Percentiles rank a stretch among this genome's conserved stretches.
These are phyloP conservation scores for Conger conger DNA, from an alignment of 2,113 vertebrate species.

Conservation along the genomic window DNA sequence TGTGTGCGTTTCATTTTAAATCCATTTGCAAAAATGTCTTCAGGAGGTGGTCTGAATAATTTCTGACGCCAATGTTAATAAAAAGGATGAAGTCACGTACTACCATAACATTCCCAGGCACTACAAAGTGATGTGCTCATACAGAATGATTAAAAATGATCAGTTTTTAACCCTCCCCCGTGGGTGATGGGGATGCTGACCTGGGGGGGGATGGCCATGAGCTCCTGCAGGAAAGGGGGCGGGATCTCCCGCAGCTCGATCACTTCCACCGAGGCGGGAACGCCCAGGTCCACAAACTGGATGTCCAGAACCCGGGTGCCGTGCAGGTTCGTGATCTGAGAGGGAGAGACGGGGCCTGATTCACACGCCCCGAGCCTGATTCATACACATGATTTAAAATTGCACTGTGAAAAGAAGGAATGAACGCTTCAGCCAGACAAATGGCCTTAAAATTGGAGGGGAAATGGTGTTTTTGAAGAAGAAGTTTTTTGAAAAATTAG, in stretches of 20 bases:
- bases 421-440: too few species aligned
- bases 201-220: slow-evolving; percentile 84
- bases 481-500: too few species aligned
- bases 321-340: slow-evolving; percentile 85
- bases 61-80: not conserved
- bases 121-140: not conserved
- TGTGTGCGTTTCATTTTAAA: too few species aligned
- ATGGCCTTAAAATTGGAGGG: too few species aligned
- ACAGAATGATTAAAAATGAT: too few species aligned
- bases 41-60: too few species aligned
- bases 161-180: too few species aligned
- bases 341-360: slow-evolving; percentile 3
- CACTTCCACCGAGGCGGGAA: slow-evolving; percentile 81
- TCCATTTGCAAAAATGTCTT: too few species aligned
- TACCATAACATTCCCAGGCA: not conserved
- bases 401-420: too few species aligned
- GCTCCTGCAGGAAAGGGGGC: slow-evolving; percentile 72
- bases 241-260: slow-evolving; percentile 89
- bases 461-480: too few species aligned
- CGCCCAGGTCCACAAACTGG: slow-evolving; percentile 80
- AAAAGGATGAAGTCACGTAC: not conserved
- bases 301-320: slow-evolving; percentile 85
- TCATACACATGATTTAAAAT: too few species aligned
- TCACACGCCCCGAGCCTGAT: too few species aligned
- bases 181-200: slow-evolving; percentile 55